Base-by-base conservation (phyloP, 2,113 vertebrate species). In the Macquaria ambigua region DNA sequence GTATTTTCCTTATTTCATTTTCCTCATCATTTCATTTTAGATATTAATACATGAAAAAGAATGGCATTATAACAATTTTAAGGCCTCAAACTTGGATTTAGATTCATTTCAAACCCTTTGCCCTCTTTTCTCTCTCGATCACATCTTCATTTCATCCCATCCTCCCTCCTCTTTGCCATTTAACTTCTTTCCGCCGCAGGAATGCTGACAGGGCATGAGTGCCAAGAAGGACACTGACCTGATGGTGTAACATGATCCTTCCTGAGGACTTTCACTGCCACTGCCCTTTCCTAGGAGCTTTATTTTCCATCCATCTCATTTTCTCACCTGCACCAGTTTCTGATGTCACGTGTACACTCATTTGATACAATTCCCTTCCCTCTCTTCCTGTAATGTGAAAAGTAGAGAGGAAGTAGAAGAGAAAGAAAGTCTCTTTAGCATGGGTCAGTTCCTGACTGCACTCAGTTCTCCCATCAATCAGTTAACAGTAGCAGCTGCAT, bases 201-300 rank as follows among this genome's bases (percentile, higher is more conserved):
- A 81, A 77, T 68, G 77, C 69, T 67, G 52, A 67, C 10, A 2
- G 41, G 21, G 21, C 25, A 21, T 50, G 71, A 43, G 55, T 37
- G 63, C 80, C 76, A 90, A 80, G 6, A 72, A 43, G 53, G 70
- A 79, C 61, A 76, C 5, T 64, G 75, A 75, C 64, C 41, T 56
- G 61, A 53, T 31, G 66, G 69, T 72, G 75, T 0, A 83, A 81
- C 20, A 62, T 43, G 52, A 88, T 81, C 63, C 55, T 20, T 81
- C 63, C 55, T 20, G 8, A 75, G 15, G 81, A 23, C 61, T 64
- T 53, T 72, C 50, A 43, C 69, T 28, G 23, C 8, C 66, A 14
- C 34, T 31, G 18, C 25, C 81, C 41, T 58, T 58, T 56, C 25
- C 28, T 7, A 7, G 46, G 25, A 46, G 39, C 34, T 71, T 74